Evolutionary conservation across 2,797 vertebrate species (phyloP).

Genomic region (Synanceia verrucosa): DNA sequence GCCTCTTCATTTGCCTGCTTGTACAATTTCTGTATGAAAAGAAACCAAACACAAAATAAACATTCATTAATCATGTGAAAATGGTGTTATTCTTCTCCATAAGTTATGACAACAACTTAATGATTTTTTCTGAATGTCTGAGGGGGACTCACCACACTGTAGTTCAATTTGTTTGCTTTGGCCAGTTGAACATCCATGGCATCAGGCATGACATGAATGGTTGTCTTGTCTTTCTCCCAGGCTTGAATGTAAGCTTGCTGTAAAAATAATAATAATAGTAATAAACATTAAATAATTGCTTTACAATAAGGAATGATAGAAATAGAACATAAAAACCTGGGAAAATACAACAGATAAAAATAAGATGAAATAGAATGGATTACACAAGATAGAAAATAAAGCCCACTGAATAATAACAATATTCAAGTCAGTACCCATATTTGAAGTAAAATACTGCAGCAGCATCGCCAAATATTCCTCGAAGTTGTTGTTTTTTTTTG

Average conservation of each 20-base stretch:
- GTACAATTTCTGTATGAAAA: slow-evolving; percentile 73
- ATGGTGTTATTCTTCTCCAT: background rate
- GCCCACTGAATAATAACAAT: background rate
- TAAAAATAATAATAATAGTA: background rate
- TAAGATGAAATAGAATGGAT: background rate
- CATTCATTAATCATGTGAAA: background rate
- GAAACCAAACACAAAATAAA: background rate
- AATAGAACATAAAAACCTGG: background rate
- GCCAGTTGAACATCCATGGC: slow-evolving; percentile 89
- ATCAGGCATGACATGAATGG: slow-evolving; percentile 89
- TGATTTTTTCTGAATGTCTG: background rate
- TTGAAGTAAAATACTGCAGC: background rate
- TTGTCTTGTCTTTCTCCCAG: slow-evolving; percentile 91
- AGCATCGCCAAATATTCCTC: no score
- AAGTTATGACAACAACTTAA: slow-evolving; percentile 28
- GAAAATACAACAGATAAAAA: background rate
- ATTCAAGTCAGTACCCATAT: background rate
- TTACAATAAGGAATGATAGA: background rate
- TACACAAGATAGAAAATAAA: background rate
- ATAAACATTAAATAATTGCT: background rate
- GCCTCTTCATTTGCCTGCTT: slow-evolving; percentile 87
- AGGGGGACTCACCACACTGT: slow-evolving; percentile 79
- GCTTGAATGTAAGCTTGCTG: slow-evolving; percentile 75
- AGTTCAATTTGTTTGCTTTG: slow-evolving; percentile 84
- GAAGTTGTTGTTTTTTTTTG: no score